Conservation (phyloP, 2,888 invertebrate genomes). For the Calliopum simillimum region DNA sequence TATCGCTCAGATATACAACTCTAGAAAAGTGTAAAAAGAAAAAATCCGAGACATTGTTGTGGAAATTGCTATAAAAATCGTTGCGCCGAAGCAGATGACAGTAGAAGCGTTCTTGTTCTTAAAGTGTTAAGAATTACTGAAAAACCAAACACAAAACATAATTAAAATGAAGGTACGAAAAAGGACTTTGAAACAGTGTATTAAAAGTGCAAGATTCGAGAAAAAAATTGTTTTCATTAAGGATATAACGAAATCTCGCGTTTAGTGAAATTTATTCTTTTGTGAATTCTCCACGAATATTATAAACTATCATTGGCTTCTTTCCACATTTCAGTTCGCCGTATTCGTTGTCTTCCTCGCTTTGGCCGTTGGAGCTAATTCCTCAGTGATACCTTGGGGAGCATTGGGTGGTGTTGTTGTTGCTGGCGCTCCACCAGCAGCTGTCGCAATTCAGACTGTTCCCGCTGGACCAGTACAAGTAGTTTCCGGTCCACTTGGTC, state of each 20-base stretch:
- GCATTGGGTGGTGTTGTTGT: neutral
- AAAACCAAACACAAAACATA: neutral
- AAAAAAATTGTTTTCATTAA: neutral
- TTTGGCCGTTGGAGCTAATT: constrained; percentile 35
- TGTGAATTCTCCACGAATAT: no score
- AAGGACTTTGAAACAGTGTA: neutral
- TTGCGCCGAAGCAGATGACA: neutral
- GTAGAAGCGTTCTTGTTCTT: neutral
- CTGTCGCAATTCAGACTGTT: constrained; percentile 7
- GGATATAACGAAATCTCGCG: no score
- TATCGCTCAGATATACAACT: no score
- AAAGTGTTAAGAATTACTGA: neutral
- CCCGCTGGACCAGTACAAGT: constrained; percentile 19
- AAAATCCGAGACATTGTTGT: no score
- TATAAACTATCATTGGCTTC: neutral
- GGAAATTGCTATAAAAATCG: neutral
- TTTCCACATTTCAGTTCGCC: constrained; percentile 33
- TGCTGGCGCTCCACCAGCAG: constrained; percentile 16
- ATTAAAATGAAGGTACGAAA: constrained; percentile 18
- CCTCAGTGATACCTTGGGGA: constrained; percentile 10
- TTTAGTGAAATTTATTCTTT: no score
- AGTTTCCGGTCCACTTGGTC: constrained; percentile 12
- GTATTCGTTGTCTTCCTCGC: constrained; percentile 31
- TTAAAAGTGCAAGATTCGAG: neutral
- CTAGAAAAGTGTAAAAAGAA: no score